Evolutionary conservation across 2,888 invertebrate species (phyloP), one percentile per base, ranked within the genome.

Genomic region (Tipula helvola): DNA sequence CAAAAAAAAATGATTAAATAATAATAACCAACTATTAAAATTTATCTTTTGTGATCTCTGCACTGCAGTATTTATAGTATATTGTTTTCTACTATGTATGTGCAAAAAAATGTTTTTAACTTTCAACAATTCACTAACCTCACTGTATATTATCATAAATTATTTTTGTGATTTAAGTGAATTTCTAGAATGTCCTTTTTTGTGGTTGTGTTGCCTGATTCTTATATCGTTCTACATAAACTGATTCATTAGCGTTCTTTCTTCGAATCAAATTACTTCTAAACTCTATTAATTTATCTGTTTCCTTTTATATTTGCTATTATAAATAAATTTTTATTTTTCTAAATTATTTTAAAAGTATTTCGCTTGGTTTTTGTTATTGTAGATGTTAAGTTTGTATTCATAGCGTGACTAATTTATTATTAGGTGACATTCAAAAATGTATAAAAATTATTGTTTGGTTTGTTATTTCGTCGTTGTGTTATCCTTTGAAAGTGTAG

Each of bases 231-330:
- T 71, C 71, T 10, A 71, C 71, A 71, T 28, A 71, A 71, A 71
- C 71, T 71, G 71, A 71, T 71, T 71, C 71, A 71, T 71, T 71
- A 71, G 71, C 71, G 71, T 71, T 71, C 71, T 71, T 71, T 71
- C 71, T 71, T 71, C 71, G 71, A 28, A 71, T 71, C 71, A 71
- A 71, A 71, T 71, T 71, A 71, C 71, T 71, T 71, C 10, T 71
- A 71, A 71, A 71, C 71, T 71, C 71, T 71, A 71, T 71, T 71
- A 71, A 28, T 71, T 71, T 71, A 71, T 71, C 71, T 28, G 71
- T 71, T 71, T 71, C 71, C 71, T 71, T 28, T 28, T 71, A 52
- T 52, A 52, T 52, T 52, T n/a, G 52, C 52, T 16, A 16, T 57
- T 57, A 16, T 57, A 16, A 5, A 57, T 16, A 57, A 16, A 16